These are phyloP conservation scores for Camponotus fellah DNA, from an alignment of 2,888 invertebrate species.

Conservation along the genomic window DNA sequence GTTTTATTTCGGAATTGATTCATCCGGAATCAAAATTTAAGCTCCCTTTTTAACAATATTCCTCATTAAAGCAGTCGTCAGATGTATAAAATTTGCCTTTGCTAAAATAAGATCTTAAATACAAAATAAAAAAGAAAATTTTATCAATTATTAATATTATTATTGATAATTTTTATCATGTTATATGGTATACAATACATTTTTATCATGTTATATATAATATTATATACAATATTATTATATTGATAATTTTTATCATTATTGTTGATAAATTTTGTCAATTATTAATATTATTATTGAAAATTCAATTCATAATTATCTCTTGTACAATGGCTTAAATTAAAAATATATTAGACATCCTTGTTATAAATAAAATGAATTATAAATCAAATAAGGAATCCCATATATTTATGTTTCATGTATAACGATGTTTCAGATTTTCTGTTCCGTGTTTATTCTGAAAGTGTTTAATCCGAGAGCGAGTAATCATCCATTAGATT, in stretches of 20 bases:
- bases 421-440: conserved; percentile 21
- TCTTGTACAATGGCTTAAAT: background rate
- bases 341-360: background rate
- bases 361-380: background rate
- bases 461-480: background rate
- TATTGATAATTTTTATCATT: too few relatives aligned
- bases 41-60: background rate
- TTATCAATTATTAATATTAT: background rate
- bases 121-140: background rate
- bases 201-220: too few relatives aligned
- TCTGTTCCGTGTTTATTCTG: background rate
- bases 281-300: background rate
- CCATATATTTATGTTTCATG: background rate
- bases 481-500: conserved; percentile 25
- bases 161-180: background rate
- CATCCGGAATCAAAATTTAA: background rate
- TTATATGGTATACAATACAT: too few relatives aligned
- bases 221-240: too few relatives aligned
- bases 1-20: background rate
- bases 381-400: conserved; percentile 5
- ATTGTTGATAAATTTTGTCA: too few relatives aligned
- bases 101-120: background rate
- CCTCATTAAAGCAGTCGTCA: background rate
- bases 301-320: background rate
- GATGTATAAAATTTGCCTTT: background rate